Percentiles rank a stretch among this genome's conserved stretches.
phyloP scores from a whole-genome alignment of 2,113 vertebrate species.

The Odontophorus gujanensis region DNA sequence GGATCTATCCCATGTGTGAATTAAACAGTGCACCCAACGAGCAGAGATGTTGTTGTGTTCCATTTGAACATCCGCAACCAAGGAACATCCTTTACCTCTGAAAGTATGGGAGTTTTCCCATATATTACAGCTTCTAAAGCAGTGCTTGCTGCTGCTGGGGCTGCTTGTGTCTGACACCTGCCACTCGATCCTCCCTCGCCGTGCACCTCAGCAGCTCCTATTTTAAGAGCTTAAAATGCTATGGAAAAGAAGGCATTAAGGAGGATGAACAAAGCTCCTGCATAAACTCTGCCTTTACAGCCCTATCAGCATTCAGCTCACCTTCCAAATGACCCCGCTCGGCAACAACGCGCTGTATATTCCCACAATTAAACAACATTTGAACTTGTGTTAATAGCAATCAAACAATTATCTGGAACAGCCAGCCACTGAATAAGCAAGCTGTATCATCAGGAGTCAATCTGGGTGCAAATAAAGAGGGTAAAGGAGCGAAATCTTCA shows the following conservation, averaged over 20 bases:
- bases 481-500: not conserved
- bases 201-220: conserved; percentile 25
- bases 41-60: conserved; percentile 41
- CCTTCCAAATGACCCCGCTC: not conserved
- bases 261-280: not conserved
- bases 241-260: not conserved
- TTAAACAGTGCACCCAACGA: conserved; percentile 7
- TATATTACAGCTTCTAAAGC: not conserved
- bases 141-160: not conserved
- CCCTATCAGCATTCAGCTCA: conserved; percentile 8
- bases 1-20: conserved; percentile 28
- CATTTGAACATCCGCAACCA: conserved; percentile 53
- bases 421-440: not conserved
- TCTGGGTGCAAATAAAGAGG: conserved; percentile 24
- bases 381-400: conserved; percentile 42
- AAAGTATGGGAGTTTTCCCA: not conserved
- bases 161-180: not conserved
- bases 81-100: conserved; percentile 36
- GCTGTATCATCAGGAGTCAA: not conserved
- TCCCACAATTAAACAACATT: conserved; percentile 41
- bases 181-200: conserved; percentile 18
- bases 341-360: not conserved
- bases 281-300: not conserved
- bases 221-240: conserved; percentile 24
- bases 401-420: conserved; percentile 34